A percentile compares a stretch with the other conserved stretches of the same genome.
Conservation (phyloP, 2,113 vertebrate species). For the Hystrix brachyura region DNA sequence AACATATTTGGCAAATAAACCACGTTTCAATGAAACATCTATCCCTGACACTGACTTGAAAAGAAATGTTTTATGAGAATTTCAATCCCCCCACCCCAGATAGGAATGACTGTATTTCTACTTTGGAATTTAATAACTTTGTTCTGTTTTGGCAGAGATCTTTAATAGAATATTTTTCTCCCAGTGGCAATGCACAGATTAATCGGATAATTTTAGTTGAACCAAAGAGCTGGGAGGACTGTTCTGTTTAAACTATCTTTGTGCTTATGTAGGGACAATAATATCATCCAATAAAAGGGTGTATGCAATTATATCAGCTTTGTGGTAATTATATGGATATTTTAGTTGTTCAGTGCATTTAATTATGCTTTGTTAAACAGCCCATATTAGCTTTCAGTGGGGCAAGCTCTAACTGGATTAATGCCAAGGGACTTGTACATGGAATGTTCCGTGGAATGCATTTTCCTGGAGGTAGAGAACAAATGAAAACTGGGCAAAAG, state of each 20-base stretch:
- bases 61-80: neutral
- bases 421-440: constrained; percentile 75
- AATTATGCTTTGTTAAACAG: constrained; percentile 83
- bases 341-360: constrained; percentile 81
- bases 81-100: neutral
- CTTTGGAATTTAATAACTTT: constrained; percentile 57
- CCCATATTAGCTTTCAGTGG: constrained; percentile 69
- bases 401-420: constrained; percentile 72
- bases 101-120: neutral
- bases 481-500: neutral
- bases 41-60: neutral
- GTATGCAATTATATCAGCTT: constrained; percentile 78
- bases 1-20: neutral
- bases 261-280: constrained; percentile 67
- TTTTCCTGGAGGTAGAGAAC: constrained; percentile 52
- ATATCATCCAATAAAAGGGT: constrained; percentile 75
- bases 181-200: constrained; percentile 72
- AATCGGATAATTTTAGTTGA: constrained; percentile 73
- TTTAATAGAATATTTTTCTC: constrained; percentile 67
- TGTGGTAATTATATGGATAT: constrained; percentile 83
- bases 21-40: neutral
- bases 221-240: constrained; percentile 20
- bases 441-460: neutral
- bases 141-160: constrained; percentile 56
- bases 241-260: constrained; percentile 66